These are phyloP conservation scores for Oscarella lobularis DNA, from an alignment of 37 sponge, comb jelly and placozoan genomes.

Conservation along the genomic window DNA sequence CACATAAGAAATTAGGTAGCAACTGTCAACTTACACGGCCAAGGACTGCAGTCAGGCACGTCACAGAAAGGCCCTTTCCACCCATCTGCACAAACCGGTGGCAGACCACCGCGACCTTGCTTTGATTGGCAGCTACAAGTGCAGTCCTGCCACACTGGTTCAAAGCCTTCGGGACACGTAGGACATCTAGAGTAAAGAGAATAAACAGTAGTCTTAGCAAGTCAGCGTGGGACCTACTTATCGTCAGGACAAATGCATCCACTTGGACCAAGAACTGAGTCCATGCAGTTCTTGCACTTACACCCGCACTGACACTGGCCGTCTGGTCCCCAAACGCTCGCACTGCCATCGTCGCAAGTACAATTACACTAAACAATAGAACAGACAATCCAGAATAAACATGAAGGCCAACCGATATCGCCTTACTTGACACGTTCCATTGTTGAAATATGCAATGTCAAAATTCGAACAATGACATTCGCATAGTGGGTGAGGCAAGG, in stretches of 20 bases:
- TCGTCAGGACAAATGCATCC: not conserved
- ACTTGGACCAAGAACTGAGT: not conserved
- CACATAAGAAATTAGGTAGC: too few species aligned
- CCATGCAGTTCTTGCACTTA: not conserved
- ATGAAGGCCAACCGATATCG: too few species aligned
- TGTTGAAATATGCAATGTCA: too few species aligned
- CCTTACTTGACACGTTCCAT: too few species aligned
- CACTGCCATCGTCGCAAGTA: not conserved
- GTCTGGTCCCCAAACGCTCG: not conserved
- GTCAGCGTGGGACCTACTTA: not conserved
- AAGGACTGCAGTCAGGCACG: not conserved
- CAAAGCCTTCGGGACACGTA: not conserved
- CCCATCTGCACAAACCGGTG: constrained; percentile 1
- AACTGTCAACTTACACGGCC: not conserved
- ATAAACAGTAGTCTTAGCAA: not conserved
- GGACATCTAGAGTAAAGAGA: not conserved
- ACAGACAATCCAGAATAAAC: too few species aligned
- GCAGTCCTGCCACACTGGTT: not conserved
- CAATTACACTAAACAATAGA: not conserved
- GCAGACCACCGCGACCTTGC: not conserved
- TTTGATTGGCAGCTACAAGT: not conserved
- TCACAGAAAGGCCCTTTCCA: not conserved
- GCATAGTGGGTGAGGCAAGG: too few species aligned
- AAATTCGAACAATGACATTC: too few species aligned
- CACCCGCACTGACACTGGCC: not conserved